phyloP scores from a whole-genome alignment of 2,888 invertebrate genomes.

The Clunio marinus region DNA sequence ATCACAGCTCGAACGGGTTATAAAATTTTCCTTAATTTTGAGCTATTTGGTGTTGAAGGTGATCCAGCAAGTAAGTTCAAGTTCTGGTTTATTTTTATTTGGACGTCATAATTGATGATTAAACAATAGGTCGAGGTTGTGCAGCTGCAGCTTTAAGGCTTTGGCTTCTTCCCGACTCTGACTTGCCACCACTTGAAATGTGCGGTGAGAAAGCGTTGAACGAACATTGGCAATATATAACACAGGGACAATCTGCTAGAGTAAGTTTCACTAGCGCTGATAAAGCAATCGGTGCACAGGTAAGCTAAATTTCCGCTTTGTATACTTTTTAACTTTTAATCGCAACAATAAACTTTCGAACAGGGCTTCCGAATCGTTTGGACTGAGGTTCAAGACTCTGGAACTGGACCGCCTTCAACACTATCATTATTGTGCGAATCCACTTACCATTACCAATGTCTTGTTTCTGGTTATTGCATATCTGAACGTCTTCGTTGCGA shows the following conservation, averaged over 20 bases:
- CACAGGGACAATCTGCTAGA: conserved; percentile 79
- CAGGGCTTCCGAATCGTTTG: conserved; percentile 88
- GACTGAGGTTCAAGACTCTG: conserved; percentile 80
- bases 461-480: conserved; percentile 72
- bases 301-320: conserved; percentile 41
- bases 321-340: conserved; percentile 5
- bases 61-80: conserved; percentile 68
- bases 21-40: conserved; percentile 85
- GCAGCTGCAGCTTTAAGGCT: conserved; percentile 85
- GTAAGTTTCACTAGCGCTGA: conserved; percentile 93
- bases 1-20: conserved; percentile 82
- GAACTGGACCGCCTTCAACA: conserved; percentile 51
- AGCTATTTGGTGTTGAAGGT: conserved; percentile 90
- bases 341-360: not conserved
- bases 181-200: conserved; percentile 77
- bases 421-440: conserved; percentile 52
- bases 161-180: conserved; percentile 70
- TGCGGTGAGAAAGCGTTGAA: conserved; percentile 77
- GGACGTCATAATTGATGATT: too few relatives aligned
- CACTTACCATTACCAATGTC: conserved; percentile 69
- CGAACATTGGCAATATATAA: conserved; percentile 79
- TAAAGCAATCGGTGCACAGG: conserved; percentile 83
- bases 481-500: conserved; percentile 72
- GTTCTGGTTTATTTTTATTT: not conserved
- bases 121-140: conserved; percentile 72